These are phyloP conservation scores for Lophotis ruficrista DNA, from an alignment of 2,113 vertebrate species.

Conservation along the genomic window DNA sequence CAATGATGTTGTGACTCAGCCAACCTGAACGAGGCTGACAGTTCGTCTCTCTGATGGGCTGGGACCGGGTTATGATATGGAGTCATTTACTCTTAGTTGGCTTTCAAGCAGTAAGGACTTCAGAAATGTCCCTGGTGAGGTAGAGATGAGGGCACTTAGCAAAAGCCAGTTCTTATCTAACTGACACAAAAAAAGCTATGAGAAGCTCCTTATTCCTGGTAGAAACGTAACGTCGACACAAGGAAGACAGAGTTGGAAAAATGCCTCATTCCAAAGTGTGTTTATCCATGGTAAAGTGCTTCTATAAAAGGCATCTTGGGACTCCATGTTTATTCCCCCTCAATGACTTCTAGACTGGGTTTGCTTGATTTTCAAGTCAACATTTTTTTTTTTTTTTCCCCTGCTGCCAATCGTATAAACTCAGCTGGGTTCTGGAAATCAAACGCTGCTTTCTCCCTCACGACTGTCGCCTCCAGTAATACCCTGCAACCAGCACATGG, in stretches of 20 bases:
- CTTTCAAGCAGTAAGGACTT: slow-evolving; percentile 35
- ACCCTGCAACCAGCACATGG: not conserved
- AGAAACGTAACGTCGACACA: not conserved
- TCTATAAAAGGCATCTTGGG: slow-evolving; percentile 48
- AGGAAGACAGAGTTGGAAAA: slow-evolving; percentile 11
- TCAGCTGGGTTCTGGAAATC: slow-evolving; percentile 21
- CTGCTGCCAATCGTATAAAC: not conserved
- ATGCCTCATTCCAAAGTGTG: slow-evolving; percentile 24
- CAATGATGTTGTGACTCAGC: slow-evolving; percentile 62
- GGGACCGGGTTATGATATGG: not conserved
- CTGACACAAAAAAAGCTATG: not conserved
- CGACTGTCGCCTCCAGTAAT: not conserved
- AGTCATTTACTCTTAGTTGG: slow-evolving; percentile 19
- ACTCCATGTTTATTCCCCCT: slow-evolving; percentile 22
- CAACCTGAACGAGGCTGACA: slow-evolving; percentile 27
- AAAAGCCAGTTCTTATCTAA: not conserved
- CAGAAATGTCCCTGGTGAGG: slow-evolving; percentile 2
- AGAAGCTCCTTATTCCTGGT: slow-evolving; percentile 32
- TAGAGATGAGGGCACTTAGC: slow-evolving; percentile 22
- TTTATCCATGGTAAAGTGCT: slow-evolving; percentile 45
- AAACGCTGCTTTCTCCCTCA: not conserved
- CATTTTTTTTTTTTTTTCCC: not conserved
- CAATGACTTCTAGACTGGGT: slow-evolving; percentile 6
- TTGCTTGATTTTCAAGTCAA: slow-evolving; percentile 31
- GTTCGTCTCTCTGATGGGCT: slow-evolving; percentile 23